phyloP scores from a whole-genome alignment of 1,140 invertebrate genomes.

The Pissodes strobi region DNA sequence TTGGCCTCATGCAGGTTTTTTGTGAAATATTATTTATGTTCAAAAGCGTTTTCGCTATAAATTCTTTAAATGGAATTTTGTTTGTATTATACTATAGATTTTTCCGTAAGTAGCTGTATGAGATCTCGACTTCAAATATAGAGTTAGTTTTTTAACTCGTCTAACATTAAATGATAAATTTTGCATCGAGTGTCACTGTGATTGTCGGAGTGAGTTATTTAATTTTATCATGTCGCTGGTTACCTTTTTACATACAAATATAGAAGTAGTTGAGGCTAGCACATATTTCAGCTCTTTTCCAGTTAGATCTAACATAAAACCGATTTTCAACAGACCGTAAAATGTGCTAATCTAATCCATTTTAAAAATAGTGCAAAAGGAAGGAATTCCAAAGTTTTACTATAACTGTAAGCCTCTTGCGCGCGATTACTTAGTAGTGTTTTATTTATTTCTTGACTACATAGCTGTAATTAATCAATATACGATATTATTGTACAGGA shows the following conservation, averaged over 20 bases:
- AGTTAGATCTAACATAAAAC: too few species aligned
- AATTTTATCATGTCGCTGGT: not conserved
- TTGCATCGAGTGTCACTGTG: conserved; percentile 12
- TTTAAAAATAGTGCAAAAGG: too few species aligned
- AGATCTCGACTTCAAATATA: not conserved
- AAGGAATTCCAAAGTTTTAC: not conserved
- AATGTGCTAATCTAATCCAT: too few species aligned
- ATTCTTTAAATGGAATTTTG: too few species aligned
- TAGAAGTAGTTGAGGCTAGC: not conserved
- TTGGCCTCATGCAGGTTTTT: not conserved
- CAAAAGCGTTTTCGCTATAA: too few species aligned
- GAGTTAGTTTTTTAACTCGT: not conserved
- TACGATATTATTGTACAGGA: conserved; percentile 22
- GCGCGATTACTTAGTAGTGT: conserved; percentile 18
- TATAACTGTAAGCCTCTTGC: not conserved
- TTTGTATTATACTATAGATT: too few species aligned
- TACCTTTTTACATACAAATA: conserved; percentile 16
- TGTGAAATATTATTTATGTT: too few species aligned
- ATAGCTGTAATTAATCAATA: too few species aligned
- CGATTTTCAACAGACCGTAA: too few species aligned
- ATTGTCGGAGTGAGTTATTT: conserved; percentile 32
- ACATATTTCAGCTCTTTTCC: too few species aligned
- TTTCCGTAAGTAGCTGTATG: too few species aligned
- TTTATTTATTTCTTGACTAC: conserved; percentile 11
- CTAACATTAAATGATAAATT: not conserved